phyloP scores from a whole-genome alignment of 2,888 invertebrate genomes.

The Opisthograptis luteolata region DNA sequence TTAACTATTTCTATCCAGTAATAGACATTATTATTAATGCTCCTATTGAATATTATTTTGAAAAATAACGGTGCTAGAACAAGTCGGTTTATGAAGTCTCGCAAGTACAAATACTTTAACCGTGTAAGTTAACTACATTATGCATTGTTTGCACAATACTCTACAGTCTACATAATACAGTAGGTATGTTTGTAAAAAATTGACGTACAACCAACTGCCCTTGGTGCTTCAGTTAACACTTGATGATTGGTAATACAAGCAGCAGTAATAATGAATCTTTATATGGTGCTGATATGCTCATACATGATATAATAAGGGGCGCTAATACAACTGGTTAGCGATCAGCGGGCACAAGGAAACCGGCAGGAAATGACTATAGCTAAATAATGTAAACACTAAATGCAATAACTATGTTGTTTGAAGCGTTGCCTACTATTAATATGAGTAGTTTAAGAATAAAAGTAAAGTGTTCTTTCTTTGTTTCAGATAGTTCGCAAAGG shows the following conservation, averaged over 20 bases:
- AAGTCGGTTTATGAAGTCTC: neutral
- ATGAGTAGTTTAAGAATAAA: too few species aligned
- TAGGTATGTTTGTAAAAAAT: constrained; percentile 38
- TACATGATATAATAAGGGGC: constrained; percentile 61
- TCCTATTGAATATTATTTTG: too few species aligned
- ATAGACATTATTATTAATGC: too few species aligned
- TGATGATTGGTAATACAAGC: constrained; percentile 63
- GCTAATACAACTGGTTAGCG: constrained; percentile 67
- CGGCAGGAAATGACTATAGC: constrained; percentile 36
- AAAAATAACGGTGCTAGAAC: too few species aligned
- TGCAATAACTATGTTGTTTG: neutral
- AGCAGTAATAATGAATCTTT: constrained; percentile 76
- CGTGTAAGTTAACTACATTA: neutral
- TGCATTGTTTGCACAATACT: constrained; percentile 9
- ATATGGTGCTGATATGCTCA: constrained; percentile 68
- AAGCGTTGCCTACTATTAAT: neutral
- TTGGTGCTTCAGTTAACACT: constrained; percentile 71
- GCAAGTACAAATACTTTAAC: neutral
- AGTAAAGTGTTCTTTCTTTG: constrained; percentile 32
- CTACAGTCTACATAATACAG: constrained; percentile 13
- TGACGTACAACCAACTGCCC: constrained; percentile 55
- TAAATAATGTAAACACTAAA: constrained; percentile 28
- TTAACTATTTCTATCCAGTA: too few species aligned
- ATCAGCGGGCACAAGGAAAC: constrained; percentile 47
- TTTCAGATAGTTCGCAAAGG: constrained; percentile 56